Evolutionary conservation across 2,888 invertebrate species (phyloP).

Genomic region (Drosophila nigritarsus): DNA sequence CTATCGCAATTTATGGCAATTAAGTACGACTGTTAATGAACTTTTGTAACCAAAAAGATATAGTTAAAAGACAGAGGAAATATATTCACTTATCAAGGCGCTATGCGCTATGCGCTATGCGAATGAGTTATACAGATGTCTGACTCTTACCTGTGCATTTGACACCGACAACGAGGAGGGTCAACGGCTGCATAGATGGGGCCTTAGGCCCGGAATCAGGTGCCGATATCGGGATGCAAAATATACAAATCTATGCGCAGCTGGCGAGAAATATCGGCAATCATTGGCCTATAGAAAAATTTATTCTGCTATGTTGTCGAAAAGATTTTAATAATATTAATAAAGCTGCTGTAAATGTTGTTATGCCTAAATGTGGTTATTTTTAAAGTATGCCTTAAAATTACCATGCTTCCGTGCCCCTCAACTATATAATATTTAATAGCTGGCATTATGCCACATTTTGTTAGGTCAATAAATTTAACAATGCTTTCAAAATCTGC

Average conservation of each 20-base stretch:
- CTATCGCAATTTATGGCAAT: too few species aligned
- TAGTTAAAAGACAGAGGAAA: background rate
- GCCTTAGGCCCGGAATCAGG: background rate
- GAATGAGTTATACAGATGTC: background rate
- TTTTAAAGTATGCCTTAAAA: background rate
- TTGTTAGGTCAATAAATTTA: conserved; percentile 12
- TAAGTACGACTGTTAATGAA: too few species aligned
- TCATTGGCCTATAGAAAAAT: background rate
- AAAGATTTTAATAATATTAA: background rate
- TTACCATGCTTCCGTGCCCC: background rate
- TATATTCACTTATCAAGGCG: too few species aligned
- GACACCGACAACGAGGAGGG: conserved; percentile 20
- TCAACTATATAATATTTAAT: background rate
- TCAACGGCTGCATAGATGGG: conserved; percentile 42
- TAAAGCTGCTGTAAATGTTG: too few species aligned
- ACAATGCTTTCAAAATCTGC: conserved; percentile 2
- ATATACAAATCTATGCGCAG: conserved; percentile 36
- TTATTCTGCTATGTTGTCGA: background rate
- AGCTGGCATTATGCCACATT: background rate
- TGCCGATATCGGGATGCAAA: conserved; percentile 25
- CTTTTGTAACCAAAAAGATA: too few species aligned
- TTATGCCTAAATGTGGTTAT: background rate
- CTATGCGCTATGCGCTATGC: conserved; percentile 8
- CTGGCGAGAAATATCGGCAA: conserved; percentile 18
- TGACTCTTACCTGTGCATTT: conserved; percentile 43